These are phyloP conservation scores for Hyaena hyaena DNA, from an alignment of 2,113 vertebrate genomes.

Conservation along the genomic window DNA sequence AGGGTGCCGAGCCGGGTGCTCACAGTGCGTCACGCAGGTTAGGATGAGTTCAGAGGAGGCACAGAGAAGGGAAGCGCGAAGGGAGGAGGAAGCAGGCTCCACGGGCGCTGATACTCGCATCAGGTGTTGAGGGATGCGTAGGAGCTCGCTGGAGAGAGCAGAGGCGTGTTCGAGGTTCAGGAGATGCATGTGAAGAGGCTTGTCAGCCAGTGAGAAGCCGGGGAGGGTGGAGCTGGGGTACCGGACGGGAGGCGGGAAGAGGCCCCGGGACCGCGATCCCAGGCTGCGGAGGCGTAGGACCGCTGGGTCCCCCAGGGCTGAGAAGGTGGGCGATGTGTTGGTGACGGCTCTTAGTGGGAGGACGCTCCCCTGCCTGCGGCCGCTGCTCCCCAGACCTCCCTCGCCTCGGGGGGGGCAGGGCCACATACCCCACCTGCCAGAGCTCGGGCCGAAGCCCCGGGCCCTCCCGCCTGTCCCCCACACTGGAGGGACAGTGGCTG, in stretches of 20 bases:
- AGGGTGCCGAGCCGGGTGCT: neutral
- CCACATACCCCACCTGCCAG: neutral
- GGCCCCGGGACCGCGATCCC: neutral
- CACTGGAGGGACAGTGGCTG: neutral
- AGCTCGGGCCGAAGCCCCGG: neutral
- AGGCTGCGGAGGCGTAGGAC: neutral
- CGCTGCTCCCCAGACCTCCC: neutral
- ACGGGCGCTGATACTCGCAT: neutral
- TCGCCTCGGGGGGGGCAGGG: neutral
- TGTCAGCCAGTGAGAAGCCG: neutral
- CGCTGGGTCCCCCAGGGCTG: neutral
- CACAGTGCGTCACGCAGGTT: no score
- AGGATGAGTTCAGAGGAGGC: neutral
- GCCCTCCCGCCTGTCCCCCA: neutral
- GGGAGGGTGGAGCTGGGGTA: neutral
- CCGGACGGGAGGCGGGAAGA: fast-evolving
- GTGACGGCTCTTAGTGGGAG: neutral
- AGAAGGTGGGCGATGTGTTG: neutral
- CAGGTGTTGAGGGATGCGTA: neutral
- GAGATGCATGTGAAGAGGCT: neutral
- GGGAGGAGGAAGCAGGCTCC: neutral
- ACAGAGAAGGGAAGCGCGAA: neutral
- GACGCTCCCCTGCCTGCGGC: neutral
- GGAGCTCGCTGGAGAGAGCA: neutral
- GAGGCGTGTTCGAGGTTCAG: neutral